Evolutionary conservation across 35 echinoderm and acorn worm genomes (phyloP), one percentile per base, ranked within the genome.

Genomic region (Amphiura filiformis): DNA sequence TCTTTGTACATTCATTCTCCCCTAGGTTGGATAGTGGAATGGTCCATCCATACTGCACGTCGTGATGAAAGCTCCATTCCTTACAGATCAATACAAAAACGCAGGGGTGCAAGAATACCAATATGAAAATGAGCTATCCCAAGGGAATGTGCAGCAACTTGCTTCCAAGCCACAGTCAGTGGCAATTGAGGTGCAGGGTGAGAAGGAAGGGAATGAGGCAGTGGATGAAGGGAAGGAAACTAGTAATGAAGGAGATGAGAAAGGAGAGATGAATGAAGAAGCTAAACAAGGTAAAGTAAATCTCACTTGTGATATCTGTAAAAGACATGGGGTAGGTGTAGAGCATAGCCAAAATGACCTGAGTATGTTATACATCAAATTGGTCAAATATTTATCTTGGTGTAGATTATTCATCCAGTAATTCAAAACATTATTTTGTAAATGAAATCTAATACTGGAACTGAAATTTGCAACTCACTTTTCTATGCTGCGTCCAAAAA

Each of bases 11-110:
- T n/a, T n/a, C n/a, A n/a, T n/a, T 77, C 41, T 56, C 65, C 49
- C 37, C 64, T 82, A 98, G 93, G 96, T 77, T 94, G 96, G 93
- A 92, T 99, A 31, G 93, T 99, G 81, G 96, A 99, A 70, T 99
- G 96, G 96, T 90, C 93, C 81, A 95, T 99, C 76, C 90, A 92
- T 61, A 91, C 95, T 13, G 64, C 88, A 26, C 81, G 86, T 4
- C 86, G 91, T 11, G 57, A 89, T 61, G 70, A 88, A 75, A 93
- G 77, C 85, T 93, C 91, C 33, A 84, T 78, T 18, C 82, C 39
- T 56, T 35, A 56, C 17, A 40, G 80, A 38, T 88, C 78, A 57
- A 78, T 57, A 28, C 83, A 85, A 34, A 85, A 70, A 70, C 18
- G 83, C 34, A 20, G 83, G 57, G 38, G 41, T 79, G 81, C 7